Base-by-base conservation (phyloP, 2,888 invertebrate genomes). In the Drosophila cognata region DNA sequence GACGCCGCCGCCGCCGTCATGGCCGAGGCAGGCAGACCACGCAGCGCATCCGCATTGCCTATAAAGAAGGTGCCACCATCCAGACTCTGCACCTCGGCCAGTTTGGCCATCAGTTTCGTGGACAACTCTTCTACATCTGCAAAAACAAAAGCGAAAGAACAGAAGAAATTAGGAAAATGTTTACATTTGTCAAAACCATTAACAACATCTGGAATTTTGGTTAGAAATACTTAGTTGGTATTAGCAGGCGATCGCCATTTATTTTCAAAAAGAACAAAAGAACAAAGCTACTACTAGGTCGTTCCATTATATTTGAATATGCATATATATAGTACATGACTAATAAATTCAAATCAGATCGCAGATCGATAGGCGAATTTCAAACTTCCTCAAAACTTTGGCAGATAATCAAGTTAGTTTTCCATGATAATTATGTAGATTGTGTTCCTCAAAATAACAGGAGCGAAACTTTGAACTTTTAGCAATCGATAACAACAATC, bases 91-190 rank as follows among this genome's bases (percentile, higher is more conserved):
- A 93, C 93, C 81, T 93, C 93, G 43, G 93, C 93, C 79, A 93
- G 88, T 81, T 92, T 92, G 66, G 93, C 93, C 93, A 93, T 93
- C 76, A 93, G 90, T 81, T 93, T 93, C 41, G 93, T 93, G 81
- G 93, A 93, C 86, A 93, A 88, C 84, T 93, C 93, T 89, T 93
- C 93, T 79, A 93, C 93, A 92, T 93, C 93, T 93, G 89, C 41
- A 91, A 91, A 4, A n/a, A 21, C 8, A 2, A 48, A 8, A 41
- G n/a, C 28, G 16, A 31, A 4, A 33, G 1, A 43, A 6, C 29
- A 28, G n/a, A 35, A 21, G 11, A 51, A 48, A 52, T 28, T 11
- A 18, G 16, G 36, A 35, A 58, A 43, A 52, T 51, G 46, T 61
- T 50, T 61, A 64, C 64, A 74, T 68, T 61, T 62, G 33, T 59